These are phyloP conservation scores for Melanotaenia pygmaea DNA, from an alignment of 2,797 vertebrate species.

Conservation along the genomic window DNA sequence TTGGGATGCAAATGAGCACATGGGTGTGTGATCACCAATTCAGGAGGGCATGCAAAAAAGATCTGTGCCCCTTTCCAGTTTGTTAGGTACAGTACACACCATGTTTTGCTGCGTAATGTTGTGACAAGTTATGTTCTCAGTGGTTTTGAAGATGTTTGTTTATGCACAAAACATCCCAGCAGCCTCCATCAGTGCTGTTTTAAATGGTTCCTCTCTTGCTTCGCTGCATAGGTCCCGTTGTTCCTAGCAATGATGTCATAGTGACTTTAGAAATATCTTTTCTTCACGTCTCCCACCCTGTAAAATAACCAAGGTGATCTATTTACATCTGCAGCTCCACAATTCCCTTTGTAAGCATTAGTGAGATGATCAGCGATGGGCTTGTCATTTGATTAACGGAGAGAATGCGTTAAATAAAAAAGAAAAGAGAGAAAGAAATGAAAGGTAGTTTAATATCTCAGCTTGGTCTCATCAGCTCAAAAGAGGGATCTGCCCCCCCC, in stretches of 20 bases:
- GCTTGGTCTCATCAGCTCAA: conserved; percentile 98
- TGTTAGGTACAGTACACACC: conserved; percentile 44
- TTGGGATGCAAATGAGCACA: conserved; percentile 98
- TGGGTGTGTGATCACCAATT: conserved; percentile 91
- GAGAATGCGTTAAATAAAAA: conserved; percentile 84
- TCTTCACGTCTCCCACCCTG: conserved; percentile 34
- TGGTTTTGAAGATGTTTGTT: neutral
- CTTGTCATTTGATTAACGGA: conserved; percentile 96
- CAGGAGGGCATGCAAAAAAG: conserved; percentile 85
- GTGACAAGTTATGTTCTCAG: conserved; percentile 38
- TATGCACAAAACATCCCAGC: conserved; percentile 26
- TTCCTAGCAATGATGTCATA: conserved; percentile 34
- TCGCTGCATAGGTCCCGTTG: conserved; percentile 50
- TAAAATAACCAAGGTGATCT: conserved; percentile 82
- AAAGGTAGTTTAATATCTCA: conserved; percentile 99
- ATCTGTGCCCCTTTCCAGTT: conserved; percentile 65
- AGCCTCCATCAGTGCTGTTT: conserved; percentile 1
- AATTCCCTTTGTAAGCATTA: conserved; percentile 93
- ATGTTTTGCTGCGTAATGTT: conserved; percentile 70
- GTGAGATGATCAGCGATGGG: conserved; percentile 87
- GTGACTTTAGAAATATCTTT: conserved; percentile 57
- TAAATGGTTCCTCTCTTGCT: neutral
- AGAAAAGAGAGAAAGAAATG: conserved; percentile 88
- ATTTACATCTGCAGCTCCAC: conserved; percentile 90
- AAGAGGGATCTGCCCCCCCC: conserved; percentile 85